Base-by-base conservation (phyloP, 1,140 invertebrate genomes). In the Bombus difficillimus region DNA sequence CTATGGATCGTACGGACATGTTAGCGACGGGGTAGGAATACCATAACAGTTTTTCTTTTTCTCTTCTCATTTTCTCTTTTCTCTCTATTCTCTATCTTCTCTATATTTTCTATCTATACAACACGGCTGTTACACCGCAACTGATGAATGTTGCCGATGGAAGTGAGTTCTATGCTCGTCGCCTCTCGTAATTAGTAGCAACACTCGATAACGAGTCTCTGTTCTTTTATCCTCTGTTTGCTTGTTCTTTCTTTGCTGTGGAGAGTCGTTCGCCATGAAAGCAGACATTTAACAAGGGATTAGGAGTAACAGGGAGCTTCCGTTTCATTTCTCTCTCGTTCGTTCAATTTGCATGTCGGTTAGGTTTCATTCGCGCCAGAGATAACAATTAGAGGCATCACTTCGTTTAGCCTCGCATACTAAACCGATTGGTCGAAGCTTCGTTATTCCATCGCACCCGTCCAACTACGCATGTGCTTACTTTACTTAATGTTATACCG, bases 11-110 rank as follows among this genome's bases (percentile, higher is more conserved):
- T 92, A 89, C 83, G 92, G 87, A 71, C 92, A 92, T 81, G 25
- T 92, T 83, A 92, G 91, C 85, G 92, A 87, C 81, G 94, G 93
- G 94, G 94, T 95, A 95, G 92, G 94, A 92, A 91, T 87, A 77
- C 91, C 92, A 87, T 93, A 83, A 94, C 88, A 79, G 74, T 83
- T 71, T 83, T 74, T 84, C 22, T 32, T 59, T 64, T 18, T 68
- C 22, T 86, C 47, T 6, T 72, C 2, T 43, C 25, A 6, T 41
- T 80, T 81, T 81, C 75, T 83, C 68, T 86, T 18, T 47, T 76
- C 25, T 73, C 25, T 80, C 12, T 71, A 3, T 81, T 47, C 15
- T 47, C 43, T 5, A 18, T 47, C 43, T 15, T 47, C 43, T 47
- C 15, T 47, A 47, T 47, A 47, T 47, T 47, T 3, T 71, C 39